Conservation (phyloP, 1,140 invertebrate genomes). For the Daktulosphaira vitifoliae region DNA sequence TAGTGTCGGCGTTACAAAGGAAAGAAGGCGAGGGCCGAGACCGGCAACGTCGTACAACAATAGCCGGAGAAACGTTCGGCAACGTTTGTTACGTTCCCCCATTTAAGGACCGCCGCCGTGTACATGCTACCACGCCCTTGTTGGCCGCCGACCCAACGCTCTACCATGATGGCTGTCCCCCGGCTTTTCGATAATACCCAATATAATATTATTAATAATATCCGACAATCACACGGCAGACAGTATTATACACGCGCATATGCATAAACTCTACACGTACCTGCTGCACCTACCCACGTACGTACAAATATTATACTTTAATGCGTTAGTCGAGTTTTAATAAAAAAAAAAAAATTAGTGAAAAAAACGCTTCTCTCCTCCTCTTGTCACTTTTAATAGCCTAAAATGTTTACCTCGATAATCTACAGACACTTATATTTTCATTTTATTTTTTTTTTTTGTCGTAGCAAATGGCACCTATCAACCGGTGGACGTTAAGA, state of each 20-base stretch:
- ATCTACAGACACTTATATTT: no score
- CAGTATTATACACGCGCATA: no score
- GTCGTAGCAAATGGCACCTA: constrained; percentile 74
- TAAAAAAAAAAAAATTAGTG: no score
- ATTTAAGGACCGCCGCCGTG: constrained; percentile 25
- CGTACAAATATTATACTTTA: no score
- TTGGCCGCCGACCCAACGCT: neutral
- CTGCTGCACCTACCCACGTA: no score
- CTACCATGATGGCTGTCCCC: constrained; percentile 2
- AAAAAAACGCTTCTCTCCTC: no score
- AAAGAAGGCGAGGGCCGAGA: neutral
- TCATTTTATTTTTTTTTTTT: constrained; percentile 39
- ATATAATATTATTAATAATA: neutral
- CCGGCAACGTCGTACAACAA: constrained; percentile 30
- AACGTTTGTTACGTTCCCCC: constrained; percentile 13
- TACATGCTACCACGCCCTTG: constrained; percentile 22
- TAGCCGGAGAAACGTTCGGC: constrained; percentile 10
- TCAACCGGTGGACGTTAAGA: constrained; percentile 85
- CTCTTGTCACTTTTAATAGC: no score
- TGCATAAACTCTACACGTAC: no score
- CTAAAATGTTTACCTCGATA: no score
- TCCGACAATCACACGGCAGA: neutral
- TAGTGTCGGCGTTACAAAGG: no score
- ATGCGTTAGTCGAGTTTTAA: no score
- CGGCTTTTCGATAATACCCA: constrained; percentile 8